Conservation (phyloP, 2,797 vertebrate genomes). For the Pelobates cultripes region DNA sequence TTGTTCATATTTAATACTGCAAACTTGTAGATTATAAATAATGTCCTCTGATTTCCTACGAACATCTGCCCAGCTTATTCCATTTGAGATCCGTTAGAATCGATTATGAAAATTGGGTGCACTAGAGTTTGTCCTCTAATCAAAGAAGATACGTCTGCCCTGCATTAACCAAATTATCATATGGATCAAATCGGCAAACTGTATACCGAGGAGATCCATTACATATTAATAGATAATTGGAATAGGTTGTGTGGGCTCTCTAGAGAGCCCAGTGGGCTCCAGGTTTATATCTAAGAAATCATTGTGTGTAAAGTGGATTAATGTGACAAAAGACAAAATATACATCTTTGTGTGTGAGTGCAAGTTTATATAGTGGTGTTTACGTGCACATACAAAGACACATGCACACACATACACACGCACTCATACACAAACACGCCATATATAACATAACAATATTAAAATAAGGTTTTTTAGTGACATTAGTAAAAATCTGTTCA, state of each 20-base stretch:
- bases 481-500: too few species aligned
- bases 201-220: not conserved
- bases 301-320: not conserved
- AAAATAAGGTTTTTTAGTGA: too few species aligned
- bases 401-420: too few species aligned
- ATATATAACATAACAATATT: too few species aligned
- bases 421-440: too few species aligned
- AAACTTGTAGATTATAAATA: too few species aligned
- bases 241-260: not conserved
- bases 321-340: too few species aligned
- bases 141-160: not conserved
- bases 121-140: not conserved
- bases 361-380: too few species aligned
- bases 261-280: not conserved
- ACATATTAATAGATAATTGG: not conserved
- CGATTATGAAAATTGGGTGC: not conserved
- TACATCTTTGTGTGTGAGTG: too few species aligned
- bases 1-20: too few species aligned
- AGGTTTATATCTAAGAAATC: not conserved
- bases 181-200: not conserved
- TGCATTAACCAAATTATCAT: constrained; percentile 14
- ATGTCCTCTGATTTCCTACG: too few species aligned
- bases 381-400: too few species aligned
- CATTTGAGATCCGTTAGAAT: not conserved
- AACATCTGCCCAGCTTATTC: not conserved